Evolutionary conservation across 2,113 vertebrate species (phyloP).

Genomic region (Poicephalus gulielmi): DNA sequence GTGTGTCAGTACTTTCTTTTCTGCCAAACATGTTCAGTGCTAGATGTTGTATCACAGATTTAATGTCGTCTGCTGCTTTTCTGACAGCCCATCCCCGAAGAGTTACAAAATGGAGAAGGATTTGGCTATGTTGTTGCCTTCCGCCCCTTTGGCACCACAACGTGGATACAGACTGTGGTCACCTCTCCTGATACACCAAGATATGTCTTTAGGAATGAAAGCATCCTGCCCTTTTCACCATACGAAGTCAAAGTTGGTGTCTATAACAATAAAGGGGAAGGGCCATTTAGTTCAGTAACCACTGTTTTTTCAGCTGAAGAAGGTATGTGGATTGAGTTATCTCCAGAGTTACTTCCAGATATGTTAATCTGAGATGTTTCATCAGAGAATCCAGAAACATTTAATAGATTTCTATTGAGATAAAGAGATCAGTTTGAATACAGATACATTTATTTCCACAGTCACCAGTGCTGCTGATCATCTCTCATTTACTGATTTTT

Average conservation of each 20-base stretch:
- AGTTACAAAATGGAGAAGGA: constrained; percentile 92
- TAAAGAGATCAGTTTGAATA: neutral
- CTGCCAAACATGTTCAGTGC: neutral
- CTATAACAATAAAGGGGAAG: constrained; percentile 92
- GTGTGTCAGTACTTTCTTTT: neutral
- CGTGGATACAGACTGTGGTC: constrained; percentile 91
- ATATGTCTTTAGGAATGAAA: constrained; percentile 91
- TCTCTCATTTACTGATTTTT: neutral
- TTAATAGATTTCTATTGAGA: neutral
- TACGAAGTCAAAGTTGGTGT: constrained; percentile 94
- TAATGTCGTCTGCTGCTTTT: neutral
- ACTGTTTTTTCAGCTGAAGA: constrained; percentile 92
- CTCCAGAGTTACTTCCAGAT: neutral
- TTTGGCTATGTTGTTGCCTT: constrained; percentile 95
- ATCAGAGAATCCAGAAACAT: neutral
- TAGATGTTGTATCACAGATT: neutral
- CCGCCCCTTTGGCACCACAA: constrained; percentile 81
- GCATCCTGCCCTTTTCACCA: constrained; percentile 87
- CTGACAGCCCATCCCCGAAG: constrained; percentile 89
- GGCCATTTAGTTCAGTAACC: constrained; percentile 88
- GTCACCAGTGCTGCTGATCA: neutral
- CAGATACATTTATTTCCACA: neutral
- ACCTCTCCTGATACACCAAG: constrained; percentile 81
- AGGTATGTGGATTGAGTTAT: constrained; percentile 70
- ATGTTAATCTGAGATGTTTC: neutral